Evolutionary conservation across 2,113 vertebrate genomes (phyloP), one percentile per base, ranked within the genome.

Genomic region (Indri indri): DNA sequence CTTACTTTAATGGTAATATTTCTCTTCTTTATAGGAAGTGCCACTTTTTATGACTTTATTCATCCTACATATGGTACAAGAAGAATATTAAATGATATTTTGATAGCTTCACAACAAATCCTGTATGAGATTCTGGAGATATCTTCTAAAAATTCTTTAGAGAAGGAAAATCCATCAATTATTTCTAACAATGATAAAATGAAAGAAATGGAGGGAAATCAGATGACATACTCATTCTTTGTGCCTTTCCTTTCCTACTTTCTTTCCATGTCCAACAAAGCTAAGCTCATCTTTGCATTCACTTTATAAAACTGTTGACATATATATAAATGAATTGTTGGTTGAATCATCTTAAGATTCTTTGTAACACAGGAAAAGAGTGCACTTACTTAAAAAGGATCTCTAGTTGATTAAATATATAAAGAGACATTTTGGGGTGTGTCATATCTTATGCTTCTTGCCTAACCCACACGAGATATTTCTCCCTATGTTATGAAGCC

Each of bases 41-140:
- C 68, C 79, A 63, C 3, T 68, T 10, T 76, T 87, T 71, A 47
- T 85, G 25, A 71, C 32, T 71, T 70, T 65, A 90, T 66, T 94
- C 65, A 74, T 71, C 13, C 30, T 77, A 88, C 8, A 80, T 52
- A 59, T 77, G 20, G 2, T 34, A 85, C 12, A 94, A 20, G 1
- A 88, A 95, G 90, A 82, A 82, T 91, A 74, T 37, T 96, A 91
- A 86, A 57, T 91, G 18, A 42, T 91, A 32, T 93, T 57, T 63
- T 89, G 27, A 73, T 77, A 89, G 2, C 4, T 40, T 80, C 20
- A 80, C 4, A 81, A 66, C 11, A 74, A 50, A 23, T 88, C 13
- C 32, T 87, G 1, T 30, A 9, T 37, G 85, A 92, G 30, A 81
- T 63, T 74, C 16, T 88, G 10, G 32, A 87, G 6, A 80, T 27